phyloP scores from a whole-genome alignment of 2,888 invertebrate species.

The Flexamia atlantica region DNA sequence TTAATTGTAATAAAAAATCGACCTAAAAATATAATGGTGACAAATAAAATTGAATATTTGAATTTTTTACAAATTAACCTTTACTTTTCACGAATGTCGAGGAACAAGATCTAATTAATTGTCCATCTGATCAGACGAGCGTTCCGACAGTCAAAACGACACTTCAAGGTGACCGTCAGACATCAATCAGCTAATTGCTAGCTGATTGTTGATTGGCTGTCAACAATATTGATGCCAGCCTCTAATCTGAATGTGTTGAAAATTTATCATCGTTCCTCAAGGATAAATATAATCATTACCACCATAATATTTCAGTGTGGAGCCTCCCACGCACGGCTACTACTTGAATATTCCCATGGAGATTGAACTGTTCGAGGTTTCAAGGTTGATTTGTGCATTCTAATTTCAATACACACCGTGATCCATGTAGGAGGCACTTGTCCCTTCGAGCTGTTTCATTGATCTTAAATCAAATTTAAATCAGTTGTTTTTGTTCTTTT shows the following conservation, averaged over 20 bases:
- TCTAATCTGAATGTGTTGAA: conserved; percentile 11
- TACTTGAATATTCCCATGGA: neutral
- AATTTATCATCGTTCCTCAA: conserved; percentile 29
- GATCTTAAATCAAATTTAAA: too few species aligned
- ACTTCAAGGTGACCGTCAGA: neutral
- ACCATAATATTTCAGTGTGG: conserved; percentile 20
- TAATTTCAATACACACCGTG: conserved; percentile 14
- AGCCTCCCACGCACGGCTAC: neutral
- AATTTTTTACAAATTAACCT: too few species aligned
- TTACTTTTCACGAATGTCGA: too few species aligned
- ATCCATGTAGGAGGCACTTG: conserved; percentile 2
- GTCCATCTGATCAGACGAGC: too few species aligned
- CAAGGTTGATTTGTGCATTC: conserved; percentile 36
- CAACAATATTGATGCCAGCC: conserved; percentile 50
- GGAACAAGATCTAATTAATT: too few species aligned
- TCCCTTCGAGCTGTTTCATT: neutral
- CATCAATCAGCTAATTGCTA: conserved; percentile 42
- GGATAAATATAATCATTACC: conserved; percentile 48
- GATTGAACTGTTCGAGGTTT: conserved; percentile 12
- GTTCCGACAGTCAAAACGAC: neutral
- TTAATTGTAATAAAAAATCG: too few species aligned
- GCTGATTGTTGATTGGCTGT: conserved; percentile 52
- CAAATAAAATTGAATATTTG: too few species aligned
- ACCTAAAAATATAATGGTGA: too few species aligned
- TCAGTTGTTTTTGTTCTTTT: too few species aligned